These are phyloP conservation scores for Rhadina sibilatrix DNA, from an alignment of 2,113 vertebrate genomes.

Conservation along the genomic window DNA sequence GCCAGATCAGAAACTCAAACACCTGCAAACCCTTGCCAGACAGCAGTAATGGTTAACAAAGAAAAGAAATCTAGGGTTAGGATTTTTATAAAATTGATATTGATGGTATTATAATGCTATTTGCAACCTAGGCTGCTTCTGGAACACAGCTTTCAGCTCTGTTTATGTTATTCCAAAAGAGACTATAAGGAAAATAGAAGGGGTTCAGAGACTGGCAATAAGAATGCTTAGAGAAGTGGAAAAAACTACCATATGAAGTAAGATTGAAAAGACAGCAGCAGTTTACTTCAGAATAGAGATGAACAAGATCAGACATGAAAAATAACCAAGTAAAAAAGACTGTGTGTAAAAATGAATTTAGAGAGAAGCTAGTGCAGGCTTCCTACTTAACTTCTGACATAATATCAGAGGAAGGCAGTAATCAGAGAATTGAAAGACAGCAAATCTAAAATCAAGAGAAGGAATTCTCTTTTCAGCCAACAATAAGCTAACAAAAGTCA, in stretches of 20 bases:
- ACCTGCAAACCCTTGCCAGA: not conserved
- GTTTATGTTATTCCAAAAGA: not conserved
- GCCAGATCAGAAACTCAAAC: not conserved
- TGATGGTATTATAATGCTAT: conserved; percentile 18
- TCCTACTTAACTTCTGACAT: not conserved
- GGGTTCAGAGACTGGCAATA: not conserved
- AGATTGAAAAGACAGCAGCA: conserved; percentile 56
- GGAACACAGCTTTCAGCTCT: conserved; percentile 8
- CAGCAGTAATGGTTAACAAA: not conserved
- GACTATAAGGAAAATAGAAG: not conserved
- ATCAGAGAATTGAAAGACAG: not conserved
- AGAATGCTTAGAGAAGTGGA: conserved; percentile 43
- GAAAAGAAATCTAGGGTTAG: not conserved
- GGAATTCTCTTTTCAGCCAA: not conserved
- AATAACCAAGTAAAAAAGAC: not conserved
- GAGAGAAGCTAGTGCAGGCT: not conserved
- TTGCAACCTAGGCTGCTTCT: not conserved
- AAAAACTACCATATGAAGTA: conserved; percentile 27
- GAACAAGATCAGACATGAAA: conserved; percentile 42
- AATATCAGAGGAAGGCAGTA: not conserved
- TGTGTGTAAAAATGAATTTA: not conserved
- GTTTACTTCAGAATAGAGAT: conserved; percentile 31
- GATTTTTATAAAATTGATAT: conserved; percentile 16
- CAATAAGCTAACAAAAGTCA: not conserved
- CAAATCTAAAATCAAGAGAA: conserved; percentile 11